These are phyloP conservation scores for Coremacera marginata DNA, from an alignment of 2,888 invertebrate genomes.

Conservation along the genomic window DNA sequence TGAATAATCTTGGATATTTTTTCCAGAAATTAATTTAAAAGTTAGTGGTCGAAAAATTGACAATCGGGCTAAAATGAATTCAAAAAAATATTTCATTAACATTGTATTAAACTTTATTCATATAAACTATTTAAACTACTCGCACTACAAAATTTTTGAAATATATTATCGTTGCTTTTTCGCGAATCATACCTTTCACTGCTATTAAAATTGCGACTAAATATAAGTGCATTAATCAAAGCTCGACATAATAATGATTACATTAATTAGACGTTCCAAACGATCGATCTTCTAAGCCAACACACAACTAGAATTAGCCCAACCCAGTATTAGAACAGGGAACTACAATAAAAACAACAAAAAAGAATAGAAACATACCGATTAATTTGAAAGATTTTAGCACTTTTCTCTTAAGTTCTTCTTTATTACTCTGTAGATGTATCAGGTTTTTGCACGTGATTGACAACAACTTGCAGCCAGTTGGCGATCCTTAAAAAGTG, in stretches of 20 bases:
- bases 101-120: too few species aligned
- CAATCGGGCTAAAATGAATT: too few species aligned
- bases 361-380: background rate
- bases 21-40: too few species aligned
- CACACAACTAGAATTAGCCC: too few species aligned
- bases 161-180: background rate
- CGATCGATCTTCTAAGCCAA: constrained; percentile 28
- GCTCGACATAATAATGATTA: constrained; percentile 20
- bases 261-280: constrained; percentile 24
- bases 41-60: too few species aligned
- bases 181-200: background rate
- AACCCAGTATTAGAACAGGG: too few species aligned
- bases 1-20: too few species aligned
- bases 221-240: background rate
- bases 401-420: constrained; percentile 20
- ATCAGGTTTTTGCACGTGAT: constrained; percentile 21
- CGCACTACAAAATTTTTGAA: too few species aligned
- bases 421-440: background rate
- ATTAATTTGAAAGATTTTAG: constrained; percentile 24
- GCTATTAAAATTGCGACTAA: background rate
- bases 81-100: too few species aligned
- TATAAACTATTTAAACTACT: too few species aligned
- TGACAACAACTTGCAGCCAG: constrained; percentile 15
- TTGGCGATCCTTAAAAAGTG: constrained; percentile 6
- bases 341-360: background rate